Evolutionary conservation across 2,888 invertebrate species (phyloP).

Genomic region (Prosopocoilus inquinatus): DNA sequence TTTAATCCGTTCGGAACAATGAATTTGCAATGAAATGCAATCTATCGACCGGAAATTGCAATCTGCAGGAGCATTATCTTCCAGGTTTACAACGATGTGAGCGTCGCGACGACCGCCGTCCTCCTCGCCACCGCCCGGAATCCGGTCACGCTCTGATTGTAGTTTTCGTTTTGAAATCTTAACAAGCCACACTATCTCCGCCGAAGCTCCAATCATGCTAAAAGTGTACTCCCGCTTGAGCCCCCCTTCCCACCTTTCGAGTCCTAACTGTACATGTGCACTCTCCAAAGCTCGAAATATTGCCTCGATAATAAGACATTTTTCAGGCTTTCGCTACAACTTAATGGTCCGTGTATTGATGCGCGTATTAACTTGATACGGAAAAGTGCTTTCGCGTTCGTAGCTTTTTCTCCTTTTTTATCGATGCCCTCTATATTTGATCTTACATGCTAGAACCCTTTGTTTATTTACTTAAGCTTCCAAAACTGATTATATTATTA

Average conservation of each 20-base stretch:
- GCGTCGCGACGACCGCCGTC: background rate
- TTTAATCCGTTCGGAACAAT: conserved; percentile 20
- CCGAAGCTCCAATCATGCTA: conserved; percentile 39
- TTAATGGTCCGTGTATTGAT: too few species aligned
- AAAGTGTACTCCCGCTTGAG: conserved; percentile 22
- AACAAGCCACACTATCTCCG: conserved; percentile 38
- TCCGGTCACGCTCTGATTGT: conserved; percentile 43
- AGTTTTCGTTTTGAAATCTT: conserved; percentile 43
- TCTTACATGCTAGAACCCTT: too few species aligned
- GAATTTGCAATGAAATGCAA: conserved; percentile 23
- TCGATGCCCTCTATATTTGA: too few species aligned
- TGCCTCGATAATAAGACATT: background rate
- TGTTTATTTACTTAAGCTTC: too few species aligned
- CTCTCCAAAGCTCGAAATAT: background rate
- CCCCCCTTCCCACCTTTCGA: background rate
- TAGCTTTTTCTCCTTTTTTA: too few species aligned
- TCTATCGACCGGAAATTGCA: conserved; percentile 30
- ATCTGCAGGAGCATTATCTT: conserved; percentile 26
- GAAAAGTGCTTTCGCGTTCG: too few species aligned
- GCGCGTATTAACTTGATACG: too few species aligned
- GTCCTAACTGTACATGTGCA: background rate
- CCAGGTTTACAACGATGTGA: conserved; percentile 3
- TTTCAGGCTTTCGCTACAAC: background rate
- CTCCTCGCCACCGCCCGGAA: conserved; percentile 18
- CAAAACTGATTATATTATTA: too few species aligned